Conservation (phyloP, 2,797 vertebrate species). For the Onychomys leucogaster region DNA sequence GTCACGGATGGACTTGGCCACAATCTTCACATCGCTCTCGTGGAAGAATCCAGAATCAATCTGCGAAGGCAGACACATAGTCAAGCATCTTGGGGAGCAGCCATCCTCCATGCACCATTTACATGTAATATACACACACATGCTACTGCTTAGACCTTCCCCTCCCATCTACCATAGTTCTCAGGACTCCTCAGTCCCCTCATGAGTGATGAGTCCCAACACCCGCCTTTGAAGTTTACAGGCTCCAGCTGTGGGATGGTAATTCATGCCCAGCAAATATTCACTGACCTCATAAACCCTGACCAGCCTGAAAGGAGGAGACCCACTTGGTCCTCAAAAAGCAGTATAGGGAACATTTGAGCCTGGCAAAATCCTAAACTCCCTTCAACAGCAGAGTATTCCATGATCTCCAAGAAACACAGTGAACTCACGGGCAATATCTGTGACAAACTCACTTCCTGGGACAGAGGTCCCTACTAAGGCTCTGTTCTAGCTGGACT, state of each 20-base stretch:
- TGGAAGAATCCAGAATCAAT: conserved; percentile 98
- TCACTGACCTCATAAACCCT: neutral
- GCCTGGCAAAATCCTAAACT: neutral
- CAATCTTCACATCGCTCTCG: conserved; percentile 95
- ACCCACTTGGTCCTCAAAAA: neutral
- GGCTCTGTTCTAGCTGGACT: neutral
- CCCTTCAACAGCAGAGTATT: neutral
- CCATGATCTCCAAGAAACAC: neutral
- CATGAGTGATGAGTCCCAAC: too few species aligned
- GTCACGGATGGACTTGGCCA: conserved; percentile 97
- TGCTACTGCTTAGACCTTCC: too few species aligned
- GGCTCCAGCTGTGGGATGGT: neutral
- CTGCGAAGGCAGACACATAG: conserved; percentile 83
- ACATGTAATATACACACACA: too few species aligned
- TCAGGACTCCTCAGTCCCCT: neutral
- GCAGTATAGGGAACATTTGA: neutral
- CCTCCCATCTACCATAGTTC: neutral
- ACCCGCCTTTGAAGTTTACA: neutral
- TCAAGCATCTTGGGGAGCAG: neutral
- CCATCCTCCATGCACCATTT: too few species aligned
- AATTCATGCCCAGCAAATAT: neutral
- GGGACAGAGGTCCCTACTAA: neutral
- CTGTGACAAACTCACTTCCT: neutral
- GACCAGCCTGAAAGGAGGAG: neutral
- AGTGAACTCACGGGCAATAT: neutral